phyloP scores from a whole-genome alignment of 2,113 vertebrate species.

The Phoxinus phoxinus region DNA sequence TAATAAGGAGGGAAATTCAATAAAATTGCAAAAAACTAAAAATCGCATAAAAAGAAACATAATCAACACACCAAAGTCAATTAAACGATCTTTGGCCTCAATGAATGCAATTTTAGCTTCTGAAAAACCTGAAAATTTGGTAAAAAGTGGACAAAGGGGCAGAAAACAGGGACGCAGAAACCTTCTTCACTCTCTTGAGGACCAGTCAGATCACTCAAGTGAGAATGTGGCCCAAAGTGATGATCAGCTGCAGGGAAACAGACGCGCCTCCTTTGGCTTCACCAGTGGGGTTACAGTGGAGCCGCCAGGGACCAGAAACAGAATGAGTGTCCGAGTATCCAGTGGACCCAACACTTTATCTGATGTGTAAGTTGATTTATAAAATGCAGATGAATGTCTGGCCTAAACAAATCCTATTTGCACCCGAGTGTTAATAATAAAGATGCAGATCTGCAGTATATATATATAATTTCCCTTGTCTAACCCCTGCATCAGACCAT shows the following conservation, averaged over 20 bases:
- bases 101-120: slow-evolving; percentile 62
- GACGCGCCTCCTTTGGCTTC: slow-evolving; percentile 10
- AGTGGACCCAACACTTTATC: slow-evolving; percentile 35
- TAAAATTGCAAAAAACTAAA: slow-evolving; percentile 8
- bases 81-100: slow-evolving; percentile 58
- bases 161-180: slow-evolving; percentile 43
- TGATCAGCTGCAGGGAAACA: slow-evolving; percentile 13
- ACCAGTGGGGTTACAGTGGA: slow-evolving; percentile 32
- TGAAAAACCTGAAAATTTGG: not conserved
- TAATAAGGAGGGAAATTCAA: not conserved
- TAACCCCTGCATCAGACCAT: not conserved
- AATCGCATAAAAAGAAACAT: slow-evolving; percentile 12
- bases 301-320: not conserved
- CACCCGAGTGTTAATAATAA: not conserved
- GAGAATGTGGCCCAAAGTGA: slow-evolving; percentile 43
- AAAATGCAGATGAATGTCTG: not conserved
- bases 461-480: not conserved
- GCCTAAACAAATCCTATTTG: not conserved
- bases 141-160: not conserved
- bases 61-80: slow-evolving; percentile 56
- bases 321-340: slow-evolving; percentile 1
- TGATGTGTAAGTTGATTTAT: slow-evolving; percentile 42
- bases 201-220: slow-evolving; percentile 52
- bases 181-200: slow-evolving; percentile 49
- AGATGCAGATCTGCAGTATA: not conserved